Evolutionary conservation across 2,888 invertebrate genomes (phyloP).

Genomic region (Platycnemis pennipes): DNA sequence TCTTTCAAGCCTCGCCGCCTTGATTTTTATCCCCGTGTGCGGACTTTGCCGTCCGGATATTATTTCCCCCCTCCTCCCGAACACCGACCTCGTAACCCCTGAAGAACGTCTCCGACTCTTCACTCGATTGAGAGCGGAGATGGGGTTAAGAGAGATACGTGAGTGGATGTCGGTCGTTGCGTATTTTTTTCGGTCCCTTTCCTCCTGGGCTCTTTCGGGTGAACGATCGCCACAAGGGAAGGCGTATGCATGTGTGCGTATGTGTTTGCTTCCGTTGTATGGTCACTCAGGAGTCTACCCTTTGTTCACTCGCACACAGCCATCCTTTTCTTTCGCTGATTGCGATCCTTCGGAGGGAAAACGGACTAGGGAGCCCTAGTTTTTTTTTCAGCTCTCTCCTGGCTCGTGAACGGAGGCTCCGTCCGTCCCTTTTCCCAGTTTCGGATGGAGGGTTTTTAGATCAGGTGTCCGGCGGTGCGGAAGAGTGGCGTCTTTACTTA

Average conservation of each 20-base stretch:
- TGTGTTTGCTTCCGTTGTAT: background rate
- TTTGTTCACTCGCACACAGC: background rate
- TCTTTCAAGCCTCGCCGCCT: slow-evolving; percentile 33
- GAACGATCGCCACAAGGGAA: slow-evolving; percentile 17
- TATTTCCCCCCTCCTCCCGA: background rate
- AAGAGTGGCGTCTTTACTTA: background rate
- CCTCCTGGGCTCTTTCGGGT: background rate
- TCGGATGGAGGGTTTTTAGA: background rate
- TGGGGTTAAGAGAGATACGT: background rate
- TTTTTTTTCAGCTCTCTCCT: background rate
- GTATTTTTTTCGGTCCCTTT: background rate
- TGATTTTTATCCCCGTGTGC: slow-evolving; percentile 37
- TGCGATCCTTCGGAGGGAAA: slow-evolving; percentile 12
- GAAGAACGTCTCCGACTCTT: background rate
- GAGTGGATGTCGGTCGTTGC: background rate
- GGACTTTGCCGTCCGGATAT: background rate
- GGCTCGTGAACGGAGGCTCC: background rate
- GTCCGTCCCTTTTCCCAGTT: background rate
- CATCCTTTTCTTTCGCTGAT: slow-evolving; percentile 40
- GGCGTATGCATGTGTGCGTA: background rate
- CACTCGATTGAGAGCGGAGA: background rate
- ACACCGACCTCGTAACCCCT: background rate
- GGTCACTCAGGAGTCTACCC: slow-evolving; percentile 12
- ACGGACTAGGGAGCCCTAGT: background rate
- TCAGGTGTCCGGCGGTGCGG: slow-evolving; percentile 34